Conservation (phyloP, 2,797 vertebrate genomes). For the Tragopan temminckii region DNA sequence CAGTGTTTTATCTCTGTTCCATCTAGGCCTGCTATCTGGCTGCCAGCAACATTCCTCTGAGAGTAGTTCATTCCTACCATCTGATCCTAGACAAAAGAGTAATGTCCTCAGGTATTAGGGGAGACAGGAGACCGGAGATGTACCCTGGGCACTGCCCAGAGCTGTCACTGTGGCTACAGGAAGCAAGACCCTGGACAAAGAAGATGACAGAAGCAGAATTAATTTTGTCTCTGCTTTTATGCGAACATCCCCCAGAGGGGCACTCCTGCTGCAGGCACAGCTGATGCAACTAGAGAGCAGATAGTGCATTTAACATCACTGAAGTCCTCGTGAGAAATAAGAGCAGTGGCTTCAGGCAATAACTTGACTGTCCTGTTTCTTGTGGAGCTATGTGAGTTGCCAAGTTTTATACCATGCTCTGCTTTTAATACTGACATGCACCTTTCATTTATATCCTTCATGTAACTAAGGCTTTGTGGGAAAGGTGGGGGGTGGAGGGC, state of each 20-base stretch:
- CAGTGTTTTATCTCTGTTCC: neutral
- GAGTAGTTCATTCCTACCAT: neutral
- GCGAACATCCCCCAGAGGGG: neutral
- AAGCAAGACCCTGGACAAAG: neutral
- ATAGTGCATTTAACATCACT: rapidly evolving
- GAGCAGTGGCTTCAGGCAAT: rapidly evolving
- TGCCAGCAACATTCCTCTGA: neutral
- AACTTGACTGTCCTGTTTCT: neutral
- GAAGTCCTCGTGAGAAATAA: neutral
- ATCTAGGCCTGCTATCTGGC: neutral
- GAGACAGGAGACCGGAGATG: rapidly evolving
- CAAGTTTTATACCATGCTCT: neutral
- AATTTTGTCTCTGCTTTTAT: neutral
- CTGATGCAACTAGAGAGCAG: no score
- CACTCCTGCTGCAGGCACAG: neutral
- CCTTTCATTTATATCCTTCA: neutral
- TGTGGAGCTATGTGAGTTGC: neutral
- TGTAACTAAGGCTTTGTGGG: neutral
- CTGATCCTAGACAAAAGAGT: neutral
- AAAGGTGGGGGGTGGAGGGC: neutral
- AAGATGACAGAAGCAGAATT: neutral
- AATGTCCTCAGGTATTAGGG: neutral
- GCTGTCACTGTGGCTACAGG: neutral
- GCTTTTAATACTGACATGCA: neutral
- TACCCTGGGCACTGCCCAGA: neutral